Conservation (phyloP, 2,797 vertebrate genomes). For the Eremophila alpestris region DNA sequence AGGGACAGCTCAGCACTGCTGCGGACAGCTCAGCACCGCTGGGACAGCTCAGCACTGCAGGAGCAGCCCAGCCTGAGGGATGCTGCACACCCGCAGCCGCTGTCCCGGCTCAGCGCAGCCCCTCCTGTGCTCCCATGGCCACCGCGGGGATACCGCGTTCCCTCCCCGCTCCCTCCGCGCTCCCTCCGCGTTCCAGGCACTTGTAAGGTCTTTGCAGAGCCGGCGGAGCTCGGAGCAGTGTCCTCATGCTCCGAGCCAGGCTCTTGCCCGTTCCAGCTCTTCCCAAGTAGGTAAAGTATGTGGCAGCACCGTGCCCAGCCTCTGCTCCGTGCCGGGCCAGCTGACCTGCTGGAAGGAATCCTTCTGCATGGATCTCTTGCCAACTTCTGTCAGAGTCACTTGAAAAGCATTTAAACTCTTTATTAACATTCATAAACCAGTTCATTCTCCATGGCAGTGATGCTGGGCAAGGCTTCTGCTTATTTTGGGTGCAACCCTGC, state of each 20-base stretch:
- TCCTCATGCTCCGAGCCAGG: not conserved
- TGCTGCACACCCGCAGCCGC: no score
- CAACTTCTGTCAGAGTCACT: not conserved
- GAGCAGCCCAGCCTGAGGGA: no score
- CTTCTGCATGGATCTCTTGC: rapidly evolving
- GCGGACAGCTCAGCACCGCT: no score
- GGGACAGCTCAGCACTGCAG: no score
- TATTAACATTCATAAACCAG: not conserved
- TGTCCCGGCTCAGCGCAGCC: no score
- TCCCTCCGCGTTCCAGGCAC: not conserved
- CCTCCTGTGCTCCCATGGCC: not conserved
- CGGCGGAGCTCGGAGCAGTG: not conserved
- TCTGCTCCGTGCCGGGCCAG: not conserved
- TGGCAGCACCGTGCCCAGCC: not conserved
- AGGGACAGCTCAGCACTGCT: no score
- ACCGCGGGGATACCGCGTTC: rapidly evolving
- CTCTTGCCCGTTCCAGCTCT: not conserved
- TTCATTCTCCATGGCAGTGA: not conserved
- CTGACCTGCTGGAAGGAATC: not conserved
- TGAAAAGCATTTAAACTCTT: constrained; percentile 1
- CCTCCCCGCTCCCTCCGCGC: not conserved
- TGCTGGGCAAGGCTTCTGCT: not conserved
- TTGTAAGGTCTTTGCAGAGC: not conserved
- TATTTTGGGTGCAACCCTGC: not conserved
- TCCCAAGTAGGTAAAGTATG: constrained; percentile 37